A percentile compares a stretch with the other conserved stretches of the same genome.
These are phyloP conservation scores for Priapulus caudatus DNA, from an alignment of 2,888 invertebrate species.

Conservation along the genomic window DNA sequence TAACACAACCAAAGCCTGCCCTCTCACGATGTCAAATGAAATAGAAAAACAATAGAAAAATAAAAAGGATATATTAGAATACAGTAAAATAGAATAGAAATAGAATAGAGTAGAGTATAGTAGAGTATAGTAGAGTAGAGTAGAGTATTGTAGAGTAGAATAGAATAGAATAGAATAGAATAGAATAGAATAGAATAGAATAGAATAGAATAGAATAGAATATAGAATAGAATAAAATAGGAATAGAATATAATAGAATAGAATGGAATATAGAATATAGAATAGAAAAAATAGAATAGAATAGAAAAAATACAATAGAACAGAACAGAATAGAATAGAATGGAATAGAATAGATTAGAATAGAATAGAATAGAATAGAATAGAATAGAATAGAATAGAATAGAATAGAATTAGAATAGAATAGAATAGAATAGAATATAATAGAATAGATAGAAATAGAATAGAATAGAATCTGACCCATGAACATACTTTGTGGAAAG, in stretches of 20 bases:
- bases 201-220: slow-evolving; percentile 3
- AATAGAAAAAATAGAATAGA: not conserved
- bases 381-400: slow-evolving; percentile 3
- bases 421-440: slow-evolving; percentile 1
- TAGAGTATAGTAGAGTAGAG: not conserved
- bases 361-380: slow-evolving; percentile 3
- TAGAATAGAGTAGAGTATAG: not conserved
- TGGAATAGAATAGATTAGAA: not conserved
- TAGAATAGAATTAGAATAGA: slow-evolving; percentile 3
- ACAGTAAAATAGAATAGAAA: no score
- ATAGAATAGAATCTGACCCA: no score
- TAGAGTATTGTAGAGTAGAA: slow-evolving; percentile 3
- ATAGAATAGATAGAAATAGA: no score
- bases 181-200: slow-evolving; percentile 3
- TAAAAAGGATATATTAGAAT: no score
- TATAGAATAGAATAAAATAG: not conserved
- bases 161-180: slow-evolving; percentile 3
- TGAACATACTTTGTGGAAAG: no score
- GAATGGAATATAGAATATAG: not conserved
- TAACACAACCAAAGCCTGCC: no score
- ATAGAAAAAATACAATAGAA: not conserved
- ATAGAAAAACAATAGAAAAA: no score
- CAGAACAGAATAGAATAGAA: not conserved
- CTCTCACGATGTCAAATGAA: no score
- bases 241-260: slow-evolving; percentile 1